phyloP scores from a whole-genome alignment of 1,140 invertebrate genomes.

The Dinoponera quadriceps region DNA sequence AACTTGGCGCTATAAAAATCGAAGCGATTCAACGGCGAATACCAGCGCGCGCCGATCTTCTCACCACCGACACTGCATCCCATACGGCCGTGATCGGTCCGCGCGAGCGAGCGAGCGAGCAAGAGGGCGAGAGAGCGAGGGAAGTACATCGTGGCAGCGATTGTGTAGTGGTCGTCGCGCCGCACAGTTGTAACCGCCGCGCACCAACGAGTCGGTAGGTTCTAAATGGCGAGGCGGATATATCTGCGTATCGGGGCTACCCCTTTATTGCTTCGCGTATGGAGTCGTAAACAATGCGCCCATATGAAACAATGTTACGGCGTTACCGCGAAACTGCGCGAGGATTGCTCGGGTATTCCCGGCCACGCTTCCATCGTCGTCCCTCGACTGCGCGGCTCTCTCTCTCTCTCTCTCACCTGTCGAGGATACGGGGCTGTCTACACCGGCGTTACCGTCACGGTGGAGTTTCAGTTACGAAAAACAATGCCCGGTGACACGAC shows the following conservation, averaged over 20 bases:
- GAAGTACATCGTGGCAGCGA: slow-evolving; percentile 22
- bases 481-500: slow-evolving; percentile 63
- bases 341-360: slow-evolving; percentile 46
- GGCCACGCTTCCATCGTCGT: slow-evolving; percentile 28
- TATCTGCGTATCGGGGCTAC: slow-evolving; percentile 54
- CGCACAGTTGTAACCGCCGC: slow-evolving; percentile 31
- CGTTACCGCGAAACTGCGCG: slow-evolving; percentile 56
- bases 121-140: neutral
- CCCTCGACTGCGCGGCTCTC: neutral
- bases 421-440: slow-evolving; percentile 39
- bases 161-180: slow-evolving; percentile 14
- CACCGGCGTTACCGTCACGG: slow-evolving; percentile 22
- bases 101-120: neutral
- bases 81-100: neutral
- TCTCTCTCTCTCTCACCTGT: slow-evolving; percentile 7
- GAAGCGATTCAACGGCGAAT: slow-evolving; percentile 23
- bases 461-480: slow-evolving; percentile 53
- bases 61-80: too few species aligned
- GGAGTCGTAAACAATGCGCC: slow-evolving; percentile 69
- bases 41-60: neutral
- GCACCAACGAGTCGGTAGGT: slow-evolving; percentile 45
- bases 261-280: slow-evolving; percentile 61
- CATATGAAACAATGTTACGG: slow-evolving; percentile 66
- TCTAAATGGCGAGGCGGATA: slow-evolving; percentile 59
- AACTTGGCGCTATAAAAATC: slow-evolving; percentile 41